Base-by-base conservation (phyloP, 30 jellyfish, hydroid and myxozoan genomes). In the Rhopilema esculentum region DNA sequence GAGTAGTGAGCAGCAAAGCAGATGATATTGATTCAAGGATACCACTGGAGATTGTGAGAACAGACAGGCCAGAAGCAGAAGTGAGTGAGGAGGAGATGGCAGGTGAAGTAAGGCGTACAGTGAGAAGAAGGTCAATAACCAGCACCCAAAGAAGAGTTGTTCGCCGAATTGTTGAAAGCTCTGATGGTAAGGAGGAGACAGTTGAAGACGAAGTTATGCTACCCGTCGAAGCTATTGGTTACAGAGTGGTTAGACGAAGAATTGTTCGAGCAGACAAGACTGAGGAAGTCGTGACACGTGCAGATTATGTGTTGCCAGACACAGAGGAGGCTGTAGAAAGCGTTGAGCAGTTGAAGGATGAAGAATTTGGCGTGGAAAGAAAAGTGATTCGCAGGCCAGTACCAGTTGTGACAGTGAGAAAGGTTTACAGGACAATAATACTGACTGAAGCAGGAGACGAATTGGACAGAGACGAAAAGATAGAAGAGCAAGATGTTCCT, bases 31-130 rank as follows among this genome's bases (percentile, higher is more conserved):
- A 63, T 51, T 79, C 74, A 40, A 67, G 87, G 50, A 85, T 73
- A 22, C 97, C 97, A 2, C 75, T 90, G 77, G 91, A 76, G 22
- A 69, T 75, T 48, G 85, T 93, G 80, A 27, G 79, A 74, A 90
- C 95, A 24, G 97, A 73, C 88, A 81, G 86, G 69, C 79, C 91
- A 84, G 92, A 83, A 57, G 82, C 91, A 19, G 96, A 90, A 31
- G 82, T 63, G 15, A 87, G 69, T 62, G 95, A 82, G 33, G 74
- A 72, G 53, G 95, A 90, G 71, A 66, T 49, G 73, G 90, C 71
- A 50, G 97, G 91, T 53, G 85, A 83, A 68, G 88, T 84, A 64
- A 82, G 30, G 20, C 97, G 97, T 22, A 84, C 82, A 30, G 97
- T 90, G 64, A 77, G 91, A 61, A 75, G 95, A 64, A 83, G 92